A percentile compares a stretch with the other conserved stretches of the same genome.
Conservation (phyloP, 64 coral and sea anemone genomes). For the Stylophora pistillata region DNA sequence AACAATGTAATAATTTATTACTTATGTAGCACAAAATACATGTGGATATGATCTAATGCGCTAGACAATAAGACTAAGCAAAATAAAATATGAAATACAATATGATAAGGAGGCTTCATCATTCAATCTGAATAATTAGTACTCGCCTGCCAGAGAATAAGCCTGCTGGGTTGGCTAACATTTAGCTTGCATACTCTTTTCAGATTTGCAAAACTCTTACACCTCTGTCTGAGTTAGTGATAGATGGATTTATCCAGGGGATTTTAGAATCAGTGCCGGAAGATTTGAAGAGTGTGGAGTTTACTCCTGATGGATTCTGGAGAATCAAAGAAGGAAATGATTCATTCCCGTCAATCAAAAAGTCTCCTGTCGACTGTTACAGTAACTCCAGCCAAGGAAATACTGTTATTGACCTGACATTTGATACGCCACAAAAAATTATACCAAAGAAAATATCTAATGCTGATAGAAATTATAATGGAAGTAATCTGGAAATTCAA, state of each 20-base stretch:
- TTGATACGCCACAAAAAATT: conserved; percentile 9
- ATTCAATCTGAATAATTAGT: too few species aligned
- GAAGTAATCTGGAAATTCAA: neutral
- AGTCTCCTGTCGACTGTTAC: neutral
- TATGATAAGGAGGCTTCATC: too few species aligned
- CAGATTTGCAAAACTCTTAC: conserved; percentile 34
- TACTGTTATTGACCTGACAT: conserved; percentile 29
- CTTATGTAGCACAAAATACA: too few species aligned
- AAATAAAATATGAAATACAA: too few species aligned
- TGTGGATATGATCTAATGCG: too few species aligned
- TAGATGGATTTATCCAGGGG: conserved; percentile 18
- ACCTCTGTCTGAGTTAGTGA: conserved; percentile 8
- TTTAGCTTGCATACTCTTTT: neutral
- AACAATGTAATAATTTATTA: too few species aligned
- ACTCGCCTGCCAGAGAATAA: too few species aligned
- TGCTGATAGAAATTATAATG: neutral
- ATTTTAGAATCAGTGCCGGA: conserved; percentile 23
- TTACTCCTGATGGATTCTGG: conserved; percentile 3
- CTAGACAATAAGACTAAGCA: too few species aligned
- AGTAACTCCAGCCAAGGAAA: neutral
- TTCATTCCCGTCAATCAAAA: neutral
- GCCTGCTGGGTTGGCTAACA: too few species aligned
- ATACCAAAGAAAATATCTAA: neutral
- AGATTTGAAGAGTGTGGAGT: conserved; percentile 20
- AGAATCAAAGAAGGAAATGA: neutral